These are phyloP conservation scores for Pseudorhiza aurosa DNA, from an alignment of 30 jellyfish, hydroid and myxozoan species.

Conservation along the genomic window DNA sequence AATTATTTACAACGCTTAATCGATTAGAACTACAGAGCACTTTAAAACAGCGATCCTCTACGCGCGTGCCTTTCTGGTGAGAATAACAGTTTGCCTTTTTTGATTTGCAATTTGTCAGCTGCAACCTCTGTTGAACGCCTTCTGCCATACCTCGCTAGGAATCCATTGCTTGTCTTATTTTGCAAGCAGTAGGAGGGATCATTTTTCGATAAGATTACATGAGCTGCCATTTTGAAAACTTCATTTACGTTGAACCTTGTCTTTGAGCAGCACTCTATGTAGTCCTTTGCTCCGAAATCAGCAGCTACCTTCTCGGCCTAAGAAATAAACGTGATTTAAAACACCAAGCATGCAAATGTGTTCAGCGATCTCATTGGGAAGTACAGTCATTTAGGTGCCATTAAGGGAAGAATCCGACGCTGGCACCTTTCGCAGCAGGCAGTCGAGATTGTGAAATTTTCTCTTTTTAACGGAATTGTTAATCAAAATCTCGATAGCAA, in stretches of 20 bases:
- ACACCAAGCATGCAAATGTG: too few species aligned
- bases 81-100: constrained; percentile 32
- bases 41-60: constrained; percentile 68
- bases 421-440: too few species aligned
- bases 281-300: constrained; percentile 77
- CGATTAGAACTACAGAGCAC: too few species aligned
- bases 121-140: constrained; percentile 78
- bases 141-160: constrained; percentile 60
- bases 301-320: constrained; percentile 80
- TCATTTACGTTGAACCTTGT: constrained; percentile 65
- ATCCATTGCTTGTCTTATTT: constrained; percentile 48
- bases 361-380: too few species aligned
- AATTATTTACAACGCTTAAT: too few species aligned
- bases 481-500: too few species aligned
- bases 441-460: too few species aligned
- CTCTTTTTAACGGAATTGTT: too few species aligned
- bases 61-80: constrained; percentile 26
- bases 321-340: neutral
- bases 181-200: constrained; percentile 46
- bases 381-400: too few species aligned
- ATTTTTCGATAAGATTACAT: constrained; percentile 31
- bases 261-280: constrained; percentile 92
- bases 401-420: too few species aligned
- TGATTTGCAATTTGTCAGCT: constrained; percentile 23
- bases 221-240: constrained; percentile 80